Percentiles rank a stretch among this genome's conserved stretches.
Evolutionary conservation across 2,113 vertebrate genomes (phyloP).

Genomic region (Stercorarius parasiticus): DNA sequence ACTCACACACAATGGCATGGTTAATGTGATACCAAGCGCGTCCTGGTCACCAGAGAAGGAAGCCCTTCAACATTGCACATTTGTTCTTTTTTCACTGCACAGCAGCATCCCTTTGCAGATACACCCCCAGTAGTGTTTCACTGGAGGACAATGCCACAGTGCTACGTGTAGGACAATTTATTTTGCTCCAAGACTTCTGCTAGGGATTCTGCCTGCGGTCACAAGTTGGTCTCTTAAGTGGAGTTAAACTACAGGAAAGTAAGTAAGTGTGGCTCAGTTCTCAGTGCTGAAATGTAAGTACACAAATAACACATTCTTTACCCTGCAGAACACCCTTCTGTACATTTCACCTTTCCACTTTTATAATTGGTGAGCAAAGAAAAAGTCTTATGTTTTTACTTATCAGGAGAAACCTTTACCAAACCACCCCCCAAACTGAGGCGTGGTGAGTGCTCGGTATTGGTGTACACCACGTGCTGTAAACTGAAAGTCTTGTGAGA

Average conservation of each 20-base stretch:
- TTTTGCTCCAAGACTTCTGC: neutral
- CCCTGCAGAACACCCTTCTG: neutral
- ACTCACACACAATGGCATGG: neutral
- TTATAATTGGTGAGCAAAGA: neutral
- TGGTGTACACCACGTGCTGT: neutral
- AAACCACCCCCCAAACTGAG: neutral
- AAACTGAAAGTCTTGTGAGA: neutral
- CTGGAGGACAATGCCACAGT: neutral
- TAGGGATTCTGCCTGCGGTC: neutral
- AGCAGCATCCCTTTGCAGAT: neutral
- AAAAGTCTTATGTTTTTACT: neutral
- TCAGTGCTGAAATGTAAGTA: neutral
- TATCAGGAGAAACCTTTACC: neutral
- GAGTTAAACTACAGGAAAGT: neutral
- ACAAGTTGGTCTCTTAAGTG: neutral
- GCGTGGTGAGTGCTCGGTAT: neutral
- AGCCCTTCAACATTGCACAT: neutral
- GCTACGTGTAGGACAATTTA: neutral
- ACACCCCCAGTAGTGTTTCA: neutral
- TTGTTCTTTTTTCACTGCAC: neutral
- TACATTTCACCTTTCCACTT: neutral
- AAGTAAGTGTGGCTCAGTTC: neutral
- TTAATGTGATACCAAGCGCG: accelerated
- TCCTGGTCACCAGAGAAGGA: neutral
- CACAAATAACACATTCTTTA: neutral